phyloP scores from a whole-genome alignment of 2,888 invertebrate species.

The Macrosiphum euphorbiae region DNA sequence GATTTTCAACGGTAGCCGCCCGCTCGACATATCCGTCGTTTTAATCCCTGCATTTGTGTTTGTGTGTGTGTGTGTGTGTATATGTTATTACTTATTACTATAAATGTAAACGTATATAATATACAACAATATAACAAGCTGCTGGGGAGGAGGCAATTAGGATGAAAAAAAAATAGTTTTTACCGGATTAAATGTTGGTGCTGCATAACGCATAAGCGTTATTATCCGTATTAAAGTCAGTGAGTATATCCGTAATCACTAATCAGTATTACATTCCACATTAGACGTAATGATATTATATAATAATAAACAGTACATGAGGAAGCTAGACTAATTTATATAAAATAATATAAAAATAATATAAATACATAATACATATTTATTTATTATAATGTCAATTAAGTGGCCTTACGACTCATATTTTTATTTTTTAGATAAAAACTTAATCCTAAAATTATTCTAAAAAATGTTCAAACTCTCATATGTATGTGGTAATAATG shows the following conservation, averaged over 20 bases:
- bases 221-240: neutral
- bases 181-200: neutral
- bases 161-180: constrained; percentile 10
- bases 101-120: neutral
- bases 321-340: neutral
- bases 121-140: neutral
- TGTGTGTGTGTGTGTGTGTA: neutral
- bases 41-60: neutral
- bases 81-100: neutral
- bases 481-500: neutral
- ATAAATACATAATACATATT: neutral
- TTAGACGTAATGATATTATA: neutral
- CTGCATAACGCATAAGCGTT: neutral
- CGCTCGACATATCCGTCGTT: neutral
- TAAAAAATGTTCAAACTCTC: neutral
- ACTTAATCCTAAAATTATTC: neutral
- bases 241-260: neutral
- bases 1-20: constrained; percentile 2
- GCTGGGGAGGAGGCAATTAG: neutral
- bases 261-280: neutral
- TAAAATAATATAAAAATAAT: neutral
- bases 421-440: neutral
- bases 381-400: neutral
- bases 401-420: neutral
- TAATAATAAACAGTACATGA: neutral